Evolutionary conservation across 2,797 vertebrate genomes (phyloP), one percentile per base, ranked within the genome.

Genomic region (Yasuhikotakia modesta): DNA sequence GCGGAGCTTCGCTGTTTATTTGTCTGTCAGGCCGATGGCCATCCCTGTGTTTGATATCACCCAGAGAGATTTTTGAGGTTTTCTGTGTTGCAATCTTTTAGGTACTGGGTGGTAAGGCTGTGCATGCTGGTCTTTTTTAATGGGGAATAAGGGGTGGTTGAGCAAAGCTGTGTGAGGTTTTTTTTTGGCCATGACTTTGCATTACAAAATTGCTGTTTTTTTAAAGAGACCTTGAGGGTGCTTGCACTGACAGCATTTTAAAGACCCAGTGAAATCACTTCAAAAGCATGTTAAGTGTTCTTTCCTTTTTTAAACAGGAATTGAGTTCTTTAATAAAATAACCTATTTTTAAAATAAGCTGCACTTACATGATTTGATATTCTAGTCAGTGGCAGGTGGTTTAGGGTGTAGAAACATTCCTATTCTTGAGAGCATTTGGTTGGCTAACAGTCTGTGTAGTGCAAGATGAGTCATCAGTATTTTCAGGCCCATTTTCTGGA

Each of bases 1-100:
- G 76, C 57, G 35, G 67, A 81, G 79, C n/a, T n/a, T n/a, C n/a
- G n/a, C 65, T 82, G 84, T 85, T 87, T 88, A 83, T 86, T 87
- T 86, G 76, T 86, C 80, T 81, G 70, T 17, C 35, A 50, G 57
- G 64, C 82, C 69, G 21, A 73, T 75, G 24, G 69, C 68, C n/a
- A 45, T 39, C 73, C 64, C 69, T 43, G 55, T 74, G 69, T 82
- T 82, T 84, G 67, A 77, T 87, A 79, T 78, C 17, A 24, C 43
- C 46, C 52, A 3, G 66, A 76, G 74, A 71, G 65, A 79, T 82
- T 65, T 79, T 74, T 79, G 72, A 76, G 58, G 72, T 81, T 83
- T 85, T 84, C 64, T 53, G 55, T 64, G 66, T 27, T 60, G 55
- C 67, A 27, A 19, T 32, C 61, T 48, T 82, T 83, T 76, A 65